These are phyloP conservation scores for Florisuga fusca DNA, from an alignment of 2,797 vertebrate genomes.

Conservation along the genomic window DNA sequence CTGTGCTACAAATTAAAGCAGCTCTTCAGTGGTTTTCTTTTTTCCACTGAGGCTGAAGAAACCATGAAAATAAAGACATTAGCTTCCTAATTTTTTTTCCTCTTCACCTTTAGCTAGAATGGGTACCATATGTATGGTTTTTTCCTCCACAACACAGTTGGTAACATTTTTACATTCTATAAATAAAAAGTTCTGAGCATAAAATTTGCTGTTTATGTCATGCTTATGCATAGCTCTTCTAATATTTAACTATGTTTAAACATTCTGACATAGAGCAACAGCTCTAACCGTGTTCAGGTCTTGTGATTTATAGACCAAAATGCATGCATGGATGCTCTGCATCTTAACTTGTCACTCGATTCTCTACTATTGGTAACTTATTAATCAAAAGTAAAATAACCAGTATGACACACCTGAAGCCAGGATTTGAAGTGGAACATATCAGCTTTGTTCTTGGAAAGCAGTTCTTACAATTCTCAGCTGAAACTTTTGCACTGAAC, in stretches of 20 bases:
- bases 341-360: background rate
- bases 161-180: background rate
- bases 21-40: background rate
- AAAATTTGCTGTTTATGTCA: background rate
- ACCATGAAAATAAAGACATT: background rate
- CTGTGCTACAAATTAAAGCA: background rate
- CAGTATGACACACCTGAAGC: background rate
- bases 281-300: background rate
- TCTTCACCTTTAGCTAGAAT: background rate
- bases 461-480: background rate
- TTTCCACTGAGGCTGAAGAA: background rate
- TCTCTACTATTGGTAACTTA: background rate
- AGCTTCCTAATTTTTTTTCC: background rate
- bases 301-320: background rate
- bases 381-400: background rate
- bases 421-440: background rate
- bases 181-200: background rate
- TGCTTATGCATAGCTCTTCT: background rate
- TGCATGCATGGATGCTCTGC: background rate
- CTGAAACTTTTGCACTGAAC: background rate
- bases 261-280: background rate
- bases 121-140: background rate
- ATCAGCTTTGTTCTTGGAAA: background rate
- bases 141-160: background rate
- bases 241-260: background rate